A percentile compares a stretch with the other conserved stretches of the same genome.
phyloP scores from a whole-genome alignment of 2,888 invertebrate species.

The Phengaris alcon region DNA sequence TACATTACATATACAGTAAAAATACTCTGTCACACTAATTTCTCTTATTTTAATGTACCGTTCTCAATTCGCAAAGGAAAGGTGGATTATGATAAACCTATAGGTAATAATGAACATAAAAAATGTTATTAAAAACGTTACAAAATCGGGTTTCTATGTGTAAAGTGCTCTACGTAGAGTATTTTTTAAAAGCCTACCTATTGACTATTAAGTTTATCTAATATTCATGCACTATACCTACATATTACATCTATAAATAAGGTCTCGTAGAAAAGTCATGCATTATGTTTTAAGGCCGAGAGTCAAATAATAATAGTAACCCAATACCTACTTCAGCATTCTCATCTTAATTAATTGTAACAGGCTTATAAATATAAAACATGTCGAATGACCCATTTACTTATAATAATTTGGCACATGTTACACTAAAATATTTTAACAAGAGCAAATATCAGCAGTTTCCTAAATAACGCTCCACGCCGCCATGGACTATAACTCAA shows the following conservation, averaged over 20 bases:
- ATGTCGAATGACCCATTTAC: constrained; percentile 41
- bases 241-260: neutral
- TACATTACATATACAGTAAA: no score
- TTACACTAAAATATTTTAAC: constrained; percentile 51
- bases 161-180: neutral
- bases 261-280: neutral
- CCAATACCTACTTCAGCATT: constrained; percentile 1
- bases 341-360: constrained; percentile 3
- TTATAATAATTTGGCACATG: constrained; percentile 48
- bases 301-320: neutral
- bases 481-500: constrained; percentile 74
- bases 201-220: neutral
- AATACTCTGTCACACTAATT: no score
- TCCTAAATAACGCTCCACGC: constrained; percentile 62
- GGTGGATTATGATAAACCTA: no score
- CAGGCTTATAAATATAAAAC: constrained; percentile 31
- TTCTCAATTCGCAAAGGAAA: no score
- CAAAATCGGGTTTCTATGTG: no score
- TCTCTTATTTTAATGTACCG: no score
- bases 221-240: neutral
- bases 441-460: constrained; percentile 60
- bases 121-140: no score
- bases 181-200: neutral
- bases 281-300: neutral
- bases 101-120: no score